Percentiles rank a stretch among this genome's conserved stretches.
Evolutionary conservation across 2,888 invertebrate genomes (phyloP).

Genomic region (Nymphalis urticae): DNA sequence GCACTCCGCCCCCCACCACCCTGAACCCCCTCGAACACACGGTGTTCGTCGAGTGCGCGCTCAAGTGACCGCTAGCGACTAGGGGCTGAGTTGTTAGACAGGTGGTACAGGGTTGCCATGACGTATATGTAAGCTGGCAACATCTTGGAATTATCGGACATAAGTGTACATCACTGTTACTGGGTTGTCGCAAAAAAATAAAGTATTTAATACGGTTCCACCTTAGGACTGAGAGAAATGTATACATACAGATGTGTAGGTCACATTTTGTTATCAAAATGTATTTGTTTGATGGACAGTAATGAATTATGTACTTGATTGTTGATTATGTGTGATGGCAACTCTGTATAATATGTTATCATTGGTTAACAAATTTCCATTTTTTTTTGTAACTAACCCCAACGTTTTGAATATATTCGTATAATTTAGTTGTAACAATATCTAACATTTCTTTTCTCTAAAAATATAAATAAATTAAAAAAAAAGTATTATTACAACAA

Average conservation of each 20-base stretch:
- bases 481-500: too few species aligned
- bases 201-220: not conserved
- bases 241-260: not conserved
- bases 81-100: constrained; percentile 29
- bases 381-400: not conserved
- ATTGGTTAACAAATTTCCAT: not conserved
- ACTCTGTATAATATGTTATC: constrained; percentile 1
- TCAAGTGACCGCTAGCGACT: constrained; percentile 61
- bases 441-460: not conserved
- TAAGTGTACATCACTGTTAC: not conserved
- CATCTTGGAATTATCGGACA: not conserved
- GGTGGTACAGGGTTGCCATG: constrained; percentile 3
- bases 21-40: constrained; percentile 36
- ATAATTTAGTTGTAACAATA: too few species aligned
- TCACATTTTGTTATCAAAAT: not conserved
- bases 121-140: constrained; percentile 1
- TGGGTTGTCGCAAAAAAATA: not conserved
- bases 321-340: constrained; percentile 3
- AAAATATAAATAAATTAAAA: not conserved
- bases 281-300: not conserved
- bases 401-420: too few species aligned
- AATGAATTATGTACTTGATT: not conserved
- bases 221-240: not conserved
- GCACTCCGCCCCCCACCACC: constrained; percentile 33
- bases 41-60: constrained; percentile 75